Conservation (phyloP, 2,113 vertebrate species). For the Podarcis cretensis region DNA sequence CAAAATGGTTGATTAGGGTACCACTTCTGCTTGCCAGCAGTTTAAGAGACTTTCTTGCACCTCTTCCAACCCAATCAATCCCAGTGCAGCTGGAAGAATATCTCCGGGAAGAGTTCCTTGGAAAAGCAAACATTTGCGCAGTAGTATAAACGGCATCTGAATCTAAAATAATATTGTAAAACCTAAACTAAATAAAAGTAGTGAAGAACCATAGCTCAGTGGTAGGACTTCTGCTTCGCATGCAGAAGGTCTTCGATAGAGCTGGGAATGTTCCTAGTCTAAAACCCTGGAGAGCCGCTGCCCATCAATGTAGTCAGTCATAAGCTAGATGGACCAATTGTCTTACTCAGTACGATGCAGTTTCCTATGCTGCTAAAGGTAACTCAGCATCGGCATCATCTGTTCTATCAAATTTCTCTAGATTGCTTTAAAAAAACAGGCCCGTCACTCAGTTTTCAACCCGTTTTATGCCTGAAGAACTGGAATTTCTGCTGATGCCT, state of each 20-base stretch:
- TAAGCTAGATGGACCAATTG: too few species aligned
- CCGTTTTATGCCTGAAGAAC: neutral
- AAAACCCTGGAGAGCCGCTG: too few species aligned
- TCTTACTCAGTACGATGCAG: too few species aligned
- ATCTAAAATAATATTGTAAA: neutral
- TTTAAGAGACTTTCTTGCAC: neutral
- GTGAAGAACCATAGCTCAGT: too few species aligned
- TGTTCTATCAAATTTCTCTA: neutral
- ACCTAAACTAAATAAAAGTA: neutral
- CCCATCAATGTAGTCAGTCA: too few species aligned
- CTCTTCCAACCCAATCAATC: neutral
- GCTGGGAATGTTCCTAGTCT: too few species aligned
- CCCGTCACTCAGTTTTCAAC: slow-evolving; percentile 11
- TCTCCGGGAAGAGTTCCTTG: neutral
- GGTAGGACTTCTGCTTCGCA: too few species aligned
- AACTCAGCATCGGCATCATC: neutral
- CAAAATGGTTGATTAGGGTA: neutral
- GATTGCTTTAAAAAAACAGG: neutral
- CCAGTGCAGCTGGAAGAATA: neutral
- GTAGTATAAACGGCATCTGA: neutral
- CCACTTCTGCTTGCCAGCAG: neutral
- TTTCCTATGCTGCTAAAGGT: neutral
- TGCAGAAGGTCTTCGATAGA: too few species aligned
- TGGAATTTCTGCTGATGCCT: neutral
- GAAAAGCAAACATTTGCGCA: neutral